These are phyloP conservation scores for Parnassius glacialis DNA, from an alignment of 2,888 invertebrate species.

Conservation along the genomic window DNA sequence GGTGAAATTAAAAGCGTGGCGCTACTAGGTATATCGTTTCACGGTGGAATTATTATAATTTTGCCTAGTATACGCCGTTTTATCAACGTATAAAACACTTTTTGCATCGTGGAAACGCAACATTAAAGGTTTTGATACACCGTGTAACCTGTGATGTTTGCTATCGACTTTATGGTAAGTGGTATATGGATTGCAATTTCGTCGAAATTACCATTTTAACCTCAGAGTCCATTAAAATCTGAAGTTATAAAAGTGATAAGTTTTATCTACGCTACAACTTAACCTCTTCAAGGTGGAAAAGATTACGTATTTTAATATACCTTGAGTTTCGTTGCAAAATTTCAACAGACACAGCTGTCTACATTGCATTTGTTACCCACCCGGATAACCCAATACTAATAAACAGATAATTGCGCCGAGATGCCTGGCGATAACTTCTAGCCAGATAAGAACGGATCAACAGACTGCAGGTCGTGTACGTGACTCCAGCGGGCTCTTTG, in stretches of 20 bases:
- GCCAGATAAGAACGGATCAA: constrained; percentile 36
- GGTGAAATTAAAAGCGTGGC: too few species aligned
- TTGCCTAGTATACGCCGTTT: not conserved
- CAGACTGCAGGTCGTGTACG: constrained; percentile 50
- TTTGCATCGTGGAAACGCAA: constrained; percentile 14
- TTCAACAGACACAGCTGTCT: constrained; percentile 1
- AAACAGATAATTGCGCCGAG: constrained; percentile 46
- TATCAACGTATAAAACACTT: constrained; percentile 12
- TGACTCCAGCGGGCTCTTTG: constrained; percentile 48
- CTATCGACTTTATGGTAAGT: constrained; percentile 27
- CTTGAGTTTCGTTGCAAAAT: constrained; percentile 17
- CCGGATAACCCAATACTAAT: constrained; percentile 11
- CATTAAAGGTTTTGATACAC: constrained; percentile 23
- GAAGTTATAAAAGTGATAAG: constrained; percentile 14
- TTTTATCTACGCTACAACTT: constrained; percentile 19
- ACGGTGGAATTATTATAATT: constrained; percentile 10
- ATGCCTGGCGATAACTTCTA: constrained; percentile 47
- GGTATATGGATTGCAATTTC: constrained; percentile 18
- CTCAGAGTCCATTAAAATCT: constrained; percentile 23
- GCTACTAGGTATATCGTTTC: not conserved
- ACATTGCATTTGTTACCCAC: constrained; percentile 14
- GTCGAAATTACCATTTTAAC: constrained; percentile 21
- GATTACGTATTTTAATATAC: constrained; percentile 18
- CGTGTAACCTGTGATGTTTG: constrained; percentile 12
- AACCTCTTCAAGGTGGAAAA: constrained; percentile 14